Evolutionary conservation across 2,113 vertebrate species (phyloP).

Genomic region (Aythya baeri): DNA sequence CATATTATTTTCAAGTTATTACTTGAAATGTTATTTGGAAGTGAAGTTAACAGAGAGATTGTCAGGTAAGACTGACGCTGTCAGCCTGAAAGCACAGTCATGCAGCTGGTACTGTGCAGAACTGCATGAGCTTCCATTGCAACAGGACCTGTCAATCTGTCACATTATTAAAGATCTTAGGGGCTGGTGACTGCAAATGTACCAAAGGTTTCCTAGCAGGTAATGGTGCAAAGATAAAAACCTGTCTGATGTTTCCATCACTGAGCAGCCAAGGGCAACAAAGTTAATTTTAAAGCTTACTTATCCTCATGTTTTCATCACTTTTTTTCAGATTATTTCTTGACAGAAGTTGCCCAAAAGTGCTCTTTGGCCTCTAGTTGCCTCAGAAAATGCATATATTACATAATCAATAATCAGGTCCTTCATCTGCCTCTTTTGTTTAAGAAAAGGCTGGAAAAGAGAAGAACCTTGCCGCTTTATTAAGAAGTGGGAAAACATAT

Average conservation of each 20-base stretch:
- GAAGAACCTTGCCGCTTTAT: background rate
- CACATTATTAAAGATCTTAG: background rate
- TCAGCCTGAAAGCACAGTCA: slow-evolving; percentile 11
- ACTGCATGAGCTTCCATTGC: background rate
- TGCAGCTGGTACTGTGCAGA: background rate
- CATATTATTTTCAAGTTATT: background rate
- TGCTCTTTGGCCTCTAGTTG: background rate
- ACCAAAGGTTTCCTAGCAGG: background rate
- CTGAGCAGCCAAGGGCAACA: background rate
- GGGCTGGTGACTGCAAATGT: background rate
- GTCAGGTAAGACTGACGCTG: background rate
- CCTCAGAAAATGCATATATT: background rate
- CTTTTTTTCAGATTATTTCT: background rate
- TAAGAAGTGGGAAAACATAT: background rate
- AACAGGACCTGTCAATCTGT: slow-evolving; percentile 4
- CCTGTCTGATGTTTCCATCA: background rate
- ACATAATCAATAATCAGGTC: background rate
- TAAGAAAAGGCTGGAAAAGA: background rate
- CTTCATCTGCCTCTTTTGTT: background rate
- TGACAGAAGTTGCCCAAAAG: background rate
- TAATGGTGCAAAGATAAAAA: background rate
- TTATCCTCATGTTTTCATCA: background rate
- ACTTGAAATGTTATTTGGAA: background rate
- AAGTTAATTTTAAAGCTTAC: background rate
- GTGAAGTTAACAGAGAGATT: background rate